Evolutionary conservation across 2,888 invertebrate genomes (phyloP).

Genomic region (Hydrotaea diabolus): DNA sequence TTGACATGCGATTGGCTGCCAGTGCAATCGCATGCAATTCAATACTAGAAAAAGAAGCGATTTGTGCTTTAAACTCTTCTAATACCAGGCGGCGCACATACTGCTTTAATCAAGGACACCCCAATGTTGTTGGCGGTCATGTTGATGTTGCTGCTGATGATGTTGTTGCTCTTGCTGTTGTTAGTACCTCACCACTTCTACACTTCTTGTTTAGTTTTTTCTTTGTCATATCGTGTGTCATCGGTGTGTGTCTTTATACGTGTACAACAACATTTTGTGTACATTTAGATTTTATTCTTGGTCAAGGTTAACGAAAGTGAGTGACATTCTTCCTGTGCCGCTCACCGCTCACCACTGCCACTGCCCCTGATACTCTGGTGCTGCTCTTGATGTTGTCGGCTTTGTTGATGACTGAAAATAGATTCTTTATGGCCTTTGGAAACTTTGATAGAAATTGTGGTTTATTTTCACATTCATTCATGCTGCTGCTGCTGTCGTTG

Average conservation of each 20-base stretch:
- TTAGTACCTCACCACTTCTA: background rate
- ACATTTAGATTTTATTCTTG: constrained; percentile 48
- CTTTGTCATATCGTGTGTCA: background rate
- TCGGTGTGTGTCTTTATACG: background rate
- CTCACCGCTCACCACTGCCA: background rate
- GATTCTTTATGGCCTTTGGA: constrained; percentile 60
- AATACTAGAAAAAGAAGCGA: too few species aligned
- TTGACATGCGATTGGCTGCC: too few species aligned
- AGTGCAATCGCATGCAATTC: too few species aligned
- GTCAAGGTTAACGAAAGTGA: constrained; percentile 63
- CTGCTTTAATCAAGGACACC: too few species aligned
- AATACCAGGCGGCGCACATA: too few species aligned
- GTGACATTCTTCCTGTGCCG: constrained; percentile 42
- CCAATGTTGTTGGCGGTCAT: background rate
- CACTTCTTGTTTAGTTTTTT: background rate
- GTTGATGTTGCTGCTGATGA: background rate
- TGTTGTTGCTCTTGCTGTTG: background rate
- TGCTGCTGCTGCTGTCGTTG: too few species aligned
- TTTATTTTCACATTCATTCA: constrained; percentile 25
- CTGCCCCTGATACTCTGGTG: background rate
- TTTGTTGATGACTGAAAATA: constrained; percentile 46
- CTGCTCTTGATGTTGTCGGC: background rate
- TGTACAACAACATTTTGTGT: background rate
- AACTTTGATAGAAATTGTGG: constrained; percentile 45
- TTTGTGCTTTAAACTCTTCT: too few species aligned